phyloP scores from a whole-genome alignment of 2,113 vertebrate species.

The Oriolus oriolus region DNA sequence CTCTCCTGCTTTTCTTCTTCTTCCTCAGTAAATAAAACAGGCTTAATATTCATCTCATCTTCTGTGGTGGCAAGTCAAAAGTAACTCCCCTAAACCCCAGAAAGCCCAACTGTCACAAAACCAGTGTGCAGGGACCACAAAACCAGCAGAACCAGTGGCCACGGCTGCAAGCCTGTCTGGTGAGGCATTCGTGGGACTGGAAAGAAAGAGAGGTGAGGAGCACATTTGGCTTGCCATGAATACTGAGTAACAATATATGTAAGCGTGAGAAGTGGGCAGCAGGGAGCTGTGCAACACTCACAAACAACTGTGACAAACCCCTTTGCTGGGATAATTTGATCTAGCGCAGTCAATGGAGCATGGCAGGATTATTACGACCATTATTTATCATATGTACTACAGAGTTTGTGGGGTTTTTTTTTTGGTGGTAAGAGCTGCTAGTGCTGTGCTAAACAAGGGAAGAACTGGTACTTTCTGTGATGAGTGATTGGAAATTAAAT shows the following conservation, averaged over 20 bases:
- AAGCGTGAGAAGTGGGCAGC: neutral
- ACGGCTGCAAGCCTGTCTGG: accelerated
- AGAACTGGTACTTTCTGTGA: neutral
- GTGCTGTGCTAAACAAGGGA: neutral
- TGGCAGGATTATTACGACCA: neutral
- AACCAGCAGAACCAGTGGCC: neutral
- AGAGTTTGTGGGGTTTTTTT: neutral
- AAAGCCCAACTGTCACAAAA: neutral
- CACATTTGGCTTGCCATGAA: neutral
- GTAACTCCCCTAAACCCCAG: neutral
- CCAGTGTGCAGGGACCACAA: neutral
- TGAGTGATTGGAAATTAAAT: neutral
- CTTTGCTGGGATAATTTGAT: neutral
- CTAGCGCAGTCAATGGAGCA: neutral
- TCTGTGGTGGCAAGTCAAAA: neutral
- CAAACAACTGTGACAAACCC: neutral
- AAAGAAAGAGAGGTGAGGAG: neutral
- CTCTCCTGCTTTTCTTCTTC: neutral
- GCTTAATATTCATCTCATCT: neutral
- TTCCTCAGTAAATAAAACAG: neutral
- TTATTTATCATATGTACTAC: neutral
- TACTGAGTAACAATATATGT: neutral
- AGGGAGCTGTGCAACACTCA: neutral
- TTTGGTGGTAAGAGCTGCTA: neutral
- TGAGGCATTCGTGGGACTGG: neutral